Percentiles rank a stretch among this genome's conserved stretches.
phyloP scores from a whole-genome alignment of 92 coral and sea anemone genomes.

The Plumapathes pennacea region DNA sequence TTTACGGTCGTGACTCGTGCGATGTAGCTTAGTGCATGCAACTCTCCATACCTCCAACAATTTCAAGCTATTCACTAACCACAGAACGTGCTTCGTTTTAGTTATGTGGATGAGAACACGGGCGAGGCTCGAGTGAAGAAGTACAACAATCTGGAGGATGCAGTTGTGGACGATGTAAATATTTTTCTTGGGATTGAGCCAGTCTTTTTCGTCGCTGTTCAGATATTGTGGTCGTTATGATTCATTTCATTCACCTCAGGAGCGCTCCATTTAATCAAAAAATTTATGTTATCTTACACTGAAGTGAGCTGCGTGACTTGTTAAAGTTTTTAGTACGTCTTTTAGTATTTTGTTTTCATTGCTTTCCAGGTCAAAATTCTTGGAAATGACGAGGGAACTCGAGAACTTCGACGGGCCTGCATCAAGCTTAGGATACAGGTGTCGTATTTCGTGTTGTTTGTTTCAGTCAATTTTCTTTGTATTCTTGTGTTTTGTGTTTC shows the following conservation, averaged over 20 bases:
- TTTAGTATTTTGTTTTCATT: neutral
- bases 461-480: neutral
- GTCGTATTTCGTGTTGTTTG: neutral
- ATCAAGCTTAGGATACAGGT: conserved; percentile 92
- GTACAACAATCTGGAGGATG: conserved; percentile 74
- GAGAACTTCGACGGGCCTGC: conserved; percentile 62
- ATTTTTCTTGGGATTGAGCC: neutral
- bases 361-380: conserved; percentile 74
- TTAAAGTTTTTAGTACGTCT: neutral
- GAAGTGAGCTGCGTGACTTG: too few species aligned
- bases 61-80: neutral
- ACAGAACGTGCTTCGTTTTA: conserved; percentile 1
- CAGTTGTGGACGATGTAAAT: conserved; percentile 85
- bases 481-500: too few species aligned
- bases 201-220: neutral
- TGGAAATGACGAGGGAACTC: conserved; percentile 82
- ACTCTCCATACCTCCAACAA: too few species aligned
- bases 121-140: conserved; percentile 67
- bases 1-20: too few species aligned
- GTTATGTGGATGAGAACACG: conserved; percentile 77
- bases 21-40: too few species aligned
- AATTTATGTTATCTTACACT: too few species aligned
- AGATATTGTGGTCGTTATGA: neutral
- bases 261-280: too few species aligned
- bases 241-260: neutral